Evolutionary conservation across 2,797 vertebrate species (phyloP), one percentile per base, ranked within the genome.

Genomic region (Odontamblyopus lacepedii): DNA sequence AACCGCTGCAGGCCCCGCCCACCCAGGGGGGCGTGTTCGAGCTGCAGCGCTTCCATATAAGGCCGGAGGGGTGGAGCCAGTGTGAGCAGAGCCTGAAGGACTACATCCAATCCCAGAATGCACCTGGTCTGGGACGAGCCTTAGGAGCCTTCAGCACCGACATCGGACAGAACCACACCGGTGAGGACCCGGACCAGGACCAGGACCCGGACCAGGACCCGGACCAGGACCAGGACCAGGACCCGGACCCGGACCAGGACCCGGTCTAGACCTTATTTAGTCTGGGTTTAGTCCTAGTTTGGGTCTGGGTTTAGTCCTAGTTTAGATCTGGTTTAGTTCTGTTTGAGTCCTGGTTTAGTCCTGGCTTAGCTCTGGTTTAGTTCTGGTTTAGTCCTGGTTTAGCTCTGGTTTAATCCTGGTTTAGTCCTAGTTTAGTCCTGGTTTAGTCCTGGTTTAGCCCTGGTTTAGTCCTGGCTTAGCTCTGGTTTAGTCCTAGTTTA

Each of bases 121-220:
- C 90, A 38, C 92, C 93, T 16, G 96, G 96, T 8, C 96, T 96
- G 27, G 85, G 94, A 23, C 94, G 89, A 56, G 87, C 97, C 29
- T 74, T 98, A 0, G 96, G 95, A 27, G 95, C 94, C 6, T 99
- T 98, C 84, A 94, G 96, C 82, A 95, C 87, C 29, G 96, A 98
- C 81, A 94, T 96, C 2, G 97, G 98, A 64, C 71, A 53, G 9
- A 92, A 95, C 73, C 97, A 97, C 89, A 94, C 73, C 95, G 95
- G 97, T 99, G 29, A 64, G 23, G 23, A 23, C 23, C 23, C 23
- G 23, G 23, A 23, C 23, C 23, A 23, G 23, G 23, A 23, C 23
- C 23, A 0, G 23, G 23, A 23, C 23, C 23, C 0, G 23, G 23
- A 23, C 23, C 23, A 0, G 23, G 23, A 29, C 26, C 27, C 30